Percentiles rank a stretch among this genome's conserved stretches.
Conservation (phyloP, 2,113 vertebrate species). For the Rhabdornis inornatus region DNA sequence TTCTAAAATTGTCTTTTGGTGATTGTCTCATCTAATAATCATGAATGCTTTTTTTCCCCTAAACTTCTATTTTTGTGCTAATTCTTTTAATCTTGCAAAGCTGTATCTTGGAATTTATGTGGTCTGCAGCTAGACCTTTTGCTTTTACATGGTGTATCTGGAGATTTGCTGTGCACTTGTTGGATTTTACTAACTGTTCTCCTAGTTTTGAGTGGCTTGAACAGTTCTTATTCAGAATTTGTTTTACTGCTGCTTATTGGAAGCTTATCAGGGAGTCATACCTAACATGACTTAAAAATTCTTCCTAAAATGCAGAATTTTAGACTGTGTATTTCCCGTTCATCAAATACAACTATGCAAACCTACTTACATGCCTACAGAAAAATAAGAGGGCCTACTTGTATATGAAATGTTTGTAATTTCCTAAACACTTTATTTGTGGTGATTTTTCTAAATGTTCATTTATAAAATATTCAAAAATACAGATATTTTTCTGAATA, state of each 20-base stretch:
- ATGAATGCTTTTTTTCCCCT: accelerated
- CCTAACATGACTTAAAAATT: not conserved
- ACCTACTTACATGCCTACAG: not conserved
- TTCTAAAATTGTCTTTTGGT: not conserved
- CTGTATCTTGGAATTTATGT: not conserved
- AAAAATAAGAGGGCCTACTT: not conserved
- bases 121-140: not conserved
- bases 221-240: not conserved
- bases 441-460: not conserved
- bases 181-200: not conserved
- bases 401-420: not conserved
- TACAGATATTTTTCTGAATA: not conserved
- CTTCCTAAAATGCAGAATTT: not conserved
- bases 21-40: not conserved
- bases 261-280: not conserved
- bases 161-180: not conserved
- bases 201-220: not conserved
- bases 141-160: not conserved
- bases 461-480: not conserved
- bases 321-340: not conserved
- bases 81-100: not conserved
- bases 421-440: not conserved
- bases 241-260: not conserved
- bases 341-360: not conserved
- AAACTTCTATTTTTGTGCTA: not conserved